These are phyloP conservation scores for Andrena camellia DNA, from an alignment of 2,888 invertebrate genomes.

Conservation along the genomic window DNA sequence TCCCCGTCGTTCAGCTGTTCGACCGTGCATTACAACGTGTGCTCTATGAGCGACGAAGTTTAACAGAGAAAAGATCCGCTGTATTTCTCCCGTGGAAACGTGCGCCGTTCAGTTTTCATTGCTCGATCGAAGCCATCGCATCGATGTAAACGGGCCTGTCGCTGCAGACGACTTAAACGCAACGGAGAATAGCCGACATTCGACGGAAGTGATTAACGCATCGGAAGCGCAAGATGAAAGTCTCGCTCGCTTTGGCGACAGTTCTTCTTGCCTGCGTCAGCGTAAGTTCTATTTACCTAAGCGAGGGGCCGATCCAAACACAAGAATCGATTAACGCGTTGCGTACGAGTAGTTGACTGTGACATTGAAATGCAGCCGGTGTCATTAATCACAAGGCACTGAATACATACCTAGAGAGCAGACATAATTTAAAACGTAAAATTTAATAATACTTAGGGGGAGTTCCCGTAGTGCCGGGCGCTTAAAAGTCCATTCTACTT, in stretches of 20 bases:
- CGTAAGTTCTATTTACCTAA: slow-evolving; percentile 65
- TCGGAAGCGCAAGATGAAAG: slow-evolving; percentile 65
- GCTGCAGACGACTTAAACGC: neutral
- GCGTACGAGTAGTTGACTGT: too few species aligned
- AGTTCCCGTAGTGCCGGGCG: too few species aligned
- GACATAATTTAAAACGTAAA: neutral
- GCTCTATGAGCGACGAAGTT: slow-evolving; percentile 38
- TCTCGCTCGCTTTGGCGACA: slow-evolving; percentile 55
- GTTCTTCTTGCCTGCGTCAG: slow-evolving; percentile 64
- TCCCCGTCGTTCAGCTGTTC: slow-evolving; percentile 59
- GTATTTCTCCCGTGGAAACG: slow-evolving; percentile 18
- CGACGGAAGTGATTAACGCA: slow-evolving; percentile 42
- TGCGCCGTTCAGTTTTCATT: slow-evolving; percentile 42
- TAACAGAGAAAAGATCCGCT: slow-evolving; percentile 30
- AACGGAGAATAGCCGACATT: slow-evolving; percentile 2
- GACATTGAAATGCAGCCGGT: too few species aligned
- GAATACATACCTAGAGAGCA: neutral
- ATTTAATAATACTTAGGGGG: too few species aligned
- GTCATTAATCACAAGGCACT: too few species aligned
- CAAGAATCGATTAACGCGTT: neutral
- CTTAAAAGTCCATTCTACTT: too few species aligned
- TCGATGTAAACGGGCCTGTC: slow-evolving; percentile 15
- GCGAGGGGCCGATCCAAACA: slow-evolving; percentile 9
- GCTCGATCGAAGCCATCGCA: slow-evolving; percentile 33
- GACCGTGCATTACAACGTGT: slow-evolving; percentile 47